phyloP scores from a whole-genome alignment of 2,888 invertebrate species.

The Aricia artaxerxes region DNA sequence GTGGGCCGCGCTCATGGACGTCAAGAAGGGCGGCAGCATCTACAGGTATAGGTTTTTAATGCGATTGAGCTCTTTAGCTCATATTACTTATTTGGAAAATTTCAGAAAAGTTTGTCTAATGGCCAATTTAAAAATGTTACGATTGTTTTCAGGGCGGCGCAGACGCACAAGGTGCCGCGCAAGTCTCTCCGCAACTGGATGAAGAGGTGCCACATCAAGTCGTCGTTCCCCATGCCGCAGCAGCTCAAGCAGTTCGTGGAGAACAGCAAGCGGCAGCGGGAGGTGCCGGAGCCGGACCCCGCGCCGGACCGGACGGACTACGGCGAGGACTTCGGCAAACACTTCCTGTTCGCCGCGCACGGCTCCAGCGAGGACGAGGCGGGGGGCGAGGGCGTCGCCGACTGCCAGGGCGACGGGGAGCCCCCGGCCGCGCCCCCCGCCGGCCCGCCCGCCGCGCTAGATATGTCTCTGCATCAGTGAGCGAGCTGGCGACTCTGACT shows the following conservation, averaged over 20 bases:
- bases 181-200: slow-evolving; percentile 83
- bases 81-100: too few species aligned
- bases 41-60: slow-evolving; percentile 58
- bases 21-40: slow-evolving; percentile 81
- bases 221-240: slow-evolving; percentile 81
- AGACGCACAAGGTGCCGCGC: slow-evolving; percentile 80
- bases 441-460: slow-evolving; percentile 30
- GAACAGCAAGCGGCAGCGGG: slow-evolving; percentile 75
- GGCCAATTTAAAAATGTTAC: too few species aligned
- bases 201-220: slow-evolving; percentile 82
- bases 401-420: slow-evolving; percentile 44
- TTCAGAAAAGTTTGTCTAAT: too few species aligned
- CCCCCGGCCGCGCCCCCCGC: slow-evolving; percentile 46
- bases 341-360: slow-evolving; percentile 57
- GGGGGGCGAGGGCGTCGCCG: slow-evolving; percentile 39
- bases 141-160: slow-evolving; percentile 73
- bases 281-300: slow-evolving; percentile 43
- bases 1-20: slow-evolving; percentile 81
- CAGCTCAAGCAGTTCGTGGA: slow-evolving; percentile 80
- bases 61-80: too few species aligned
- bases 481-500: not conserved
- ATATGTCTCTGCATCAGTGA: slow-evolving; percentile 67
- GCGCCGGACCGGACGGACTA: slow-evolving; percentile 47
- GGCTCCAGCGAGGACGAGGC: slow-evolving; percentile 65
- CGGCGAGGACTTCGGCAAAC: slow-evolving; percentile 66